Conservation (phyloP, 2,113 vertebrate genomes). For the Varanus komodoensis region DNA sequence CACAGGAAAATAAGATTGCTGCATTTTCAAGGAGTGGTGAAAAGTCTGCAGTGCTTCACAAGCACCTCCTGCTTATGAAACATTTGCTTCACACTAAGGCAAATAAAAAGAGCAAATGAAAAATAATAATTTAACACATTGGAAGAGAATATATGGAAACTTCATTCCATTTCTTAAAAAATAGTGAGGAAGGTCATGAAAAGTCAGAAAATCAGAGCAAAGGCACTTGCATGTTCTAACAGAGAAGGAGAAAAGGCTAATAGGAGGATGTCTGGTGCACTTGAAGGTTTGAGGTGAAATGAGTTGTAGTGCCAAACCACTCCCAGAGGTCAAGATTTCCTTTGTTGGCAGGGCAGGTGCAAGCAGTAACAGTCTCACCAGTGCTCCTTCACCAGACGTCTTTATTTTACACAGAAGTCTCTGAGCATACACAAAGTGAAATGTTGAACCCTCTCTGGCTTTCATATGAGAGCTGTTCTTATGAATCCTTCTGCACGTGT, state of each 20-base stretch:
- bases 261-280: not conserved
- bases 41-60: not conserved
- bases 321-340: not conserved
- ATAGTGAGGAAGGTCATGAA: not conserved
- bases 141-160: not conserved
- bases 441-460: too few relatives aligned
- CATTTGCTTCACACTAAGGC: not conserved
- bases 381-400: too few relatives aligned
- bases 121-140: not conserved
- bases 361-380: too few relatives aligned
- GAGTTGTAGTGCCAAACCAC: not conserved
- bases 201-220: not conserved
- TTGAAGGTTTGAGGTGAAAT: not conserved
- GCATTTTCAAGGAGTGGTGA: not conserved
- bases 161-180: not conserved
- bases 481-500: too few relatives aligned
- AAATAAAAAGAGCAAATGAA: not conserved
- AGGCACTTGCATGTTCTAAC: not conserved
- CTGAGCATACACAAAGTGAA: too few relatives aligned
- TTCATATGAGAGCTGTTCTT: too few relatives aligned
- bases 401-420: too few relatives aligned
- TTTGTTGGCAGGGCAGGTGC: not conserved
- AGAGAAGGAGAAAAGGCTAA: not conserved
- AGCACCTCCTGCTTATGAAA: not conserved
- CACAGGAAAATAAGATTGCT: conserved; percentile 20